phyloP scores from a whole-genome alignment of 2,888 invertebrate genomes.

The Acanthacorydalis orientalis region DNA sequence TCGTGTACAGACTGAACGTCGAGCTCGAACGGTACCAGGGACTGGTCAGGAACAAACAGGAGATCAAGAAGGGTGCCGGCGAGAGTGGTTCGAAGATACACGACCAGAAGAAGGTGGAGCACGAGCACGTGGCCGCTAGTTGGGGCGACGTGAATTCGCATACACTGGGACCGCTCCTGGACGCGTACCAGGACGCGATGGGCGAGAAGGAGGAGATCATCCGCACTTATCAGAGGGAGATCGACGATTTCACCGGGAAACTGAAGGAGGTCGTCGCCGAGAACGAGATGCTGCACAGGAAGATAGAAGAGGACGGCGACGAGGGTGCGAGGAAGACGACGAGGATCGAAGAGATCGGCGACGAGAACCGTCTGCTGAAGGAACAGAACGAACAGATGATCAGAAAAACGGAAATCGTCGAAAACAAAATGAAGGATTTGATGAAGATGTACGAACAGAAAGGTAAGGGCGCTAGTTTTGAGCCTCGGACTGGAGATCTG shows the following conservation, averaged over 20 bases:
- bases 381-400: constrained; percentile 28
- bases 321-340: constrained; percentile 26
- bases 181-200: constrained; percentile 64
- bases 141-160: constrained; percentile 41
- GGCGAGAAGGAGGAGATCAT: constrained; percentile 60
- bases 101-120: constrained; percentile 13
- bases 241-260: constrained; percentile 52
- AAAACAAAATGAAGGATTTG: constrained; percentile 55
- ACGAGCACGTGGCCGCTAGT: constrained; percentile 23
- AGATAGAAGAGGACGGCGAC: constrained; percentile 29
- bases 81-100: constrained; percentile 15
- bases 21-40: constrained; percentile 66
- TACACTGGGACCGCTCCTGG: constrained; percentile 51
- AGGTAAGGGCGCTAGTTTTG: too few relatives aligned
- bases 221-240: constrained; percentile 48
- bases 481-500: too few relatives aligned
- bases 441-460: constrained; percentile 58
- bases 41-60: constrained; percentile 23
- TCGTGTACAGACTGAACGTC: constrained; percentile 60
- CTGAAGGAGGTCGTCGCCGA: constrained; percentile 52
- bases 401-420: constrained; percentile 51
- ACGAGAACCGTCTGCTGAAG: constrained; percentile 21
- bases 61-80: not conserved
- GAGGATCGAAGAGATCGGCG: constrained; percentile 26
- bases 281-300: constrained; percentile 43